These are phyloP conservation scores for Otus sunia DNA, from an alignment of 2,113 vertebrate species.

Conservation along the genomic window DNA sequence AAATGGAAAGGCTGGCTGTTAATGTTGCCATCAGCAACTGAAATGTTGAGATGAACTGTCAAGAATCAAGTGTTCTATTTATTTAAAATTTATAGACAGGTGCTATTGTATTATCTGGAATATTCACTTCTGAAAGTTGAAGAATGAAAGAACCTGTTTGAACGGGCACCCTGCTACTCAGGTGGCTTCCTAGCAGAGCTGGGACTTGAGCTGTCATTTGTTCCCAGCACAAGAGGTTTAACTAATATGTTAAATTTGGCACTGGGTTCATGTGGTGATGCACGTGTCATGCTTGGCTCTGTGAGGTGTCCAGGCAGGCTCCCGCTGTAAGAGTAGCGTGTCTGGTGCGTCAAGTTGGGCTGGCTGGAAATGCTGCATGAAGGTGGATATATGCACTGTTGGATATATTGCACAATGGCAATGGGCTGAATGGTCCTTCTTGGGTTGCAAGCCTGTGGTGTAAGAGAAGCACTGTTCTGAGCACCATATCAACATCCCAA, in stretches of 20 bases:
- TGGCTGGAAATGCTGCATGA: background rate
- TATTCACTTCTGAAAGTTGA: background rate
- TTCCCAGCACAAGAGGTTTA: background rate
- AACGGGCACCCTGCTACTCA: fast-evolving
- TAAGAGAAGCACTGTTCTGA: background rate
- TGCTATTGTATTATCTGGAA: background rate
- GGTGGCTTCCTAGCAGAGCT: background rate
- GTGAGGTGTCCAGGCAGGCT: fast-evolving
- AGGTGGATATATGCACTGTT: background rate
- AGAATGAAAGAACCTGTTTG: background rate
- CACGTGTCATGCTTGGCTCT: fast-evolving
- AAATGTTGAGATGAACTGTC: background rate
- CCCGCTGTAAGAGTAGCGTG: background rate
- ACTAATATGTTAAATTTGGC: too few relatives aligned
- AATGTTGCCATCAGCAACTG: background rate
- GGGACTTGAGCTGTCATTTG: background rate
- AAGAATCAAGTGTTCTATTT: background rate
- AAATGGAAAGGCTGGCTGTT: background rate
- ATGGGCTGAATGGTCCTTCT: fast-evolving
- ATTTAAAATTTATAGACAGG: background rate
- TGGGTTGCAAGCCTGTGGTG: background rate
- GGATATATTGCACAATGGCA: background rate
- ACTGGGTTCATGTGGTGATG: fast-evolving
- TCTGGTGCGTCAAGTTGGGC: background rate
- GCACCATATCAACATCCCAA: fast-evolving